Conservation (phyloP, 2,797 vertebrate species). For the Sebastes flavidus region DNA sequence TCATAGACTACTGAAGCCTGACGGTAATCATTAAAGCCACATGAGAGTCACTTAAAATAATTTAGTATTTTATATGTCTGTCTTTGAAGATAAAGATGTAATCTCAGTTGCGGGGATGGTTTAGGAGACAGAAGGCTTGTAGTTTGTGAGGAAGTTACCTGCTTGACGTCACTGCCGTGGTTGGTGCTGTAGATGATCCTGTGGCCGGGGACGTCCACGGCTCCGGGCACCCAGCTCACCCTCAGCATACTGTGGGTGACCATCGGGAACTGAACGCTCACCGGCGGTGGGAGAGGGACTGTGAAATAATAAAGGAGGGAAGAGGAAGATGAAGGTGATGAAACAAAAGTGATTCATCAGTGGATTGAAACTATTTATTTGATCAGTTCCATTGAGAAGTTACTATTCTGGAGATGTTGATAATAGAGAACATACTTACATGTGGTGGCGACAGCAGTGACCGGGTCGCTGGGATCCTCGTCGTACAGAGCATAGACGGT, state of each 20-base stretch:
- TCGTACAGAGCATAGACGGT: conserved; percentile 89
- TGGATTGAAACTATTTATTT: neutral
- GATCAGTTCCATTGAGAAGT: neutral
- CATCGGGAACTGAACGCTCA: conserved; percentile 84
- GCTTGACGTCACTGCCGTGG: conserved; percentile 85
- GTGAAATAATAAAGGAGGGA: neutral
- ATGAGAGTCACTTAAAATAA: neutral
- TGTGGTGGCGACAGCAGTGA: conserved; percentile 86
- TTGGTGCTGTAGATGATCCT: conserved; percentile 86
- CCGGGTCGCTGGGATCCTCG: conserved; percentile 90
- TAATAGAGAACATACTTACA: conserved; percentile 70
- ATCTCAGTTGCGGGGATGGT: neutral
- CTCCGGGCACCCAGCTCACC: conserved; percentile 86
- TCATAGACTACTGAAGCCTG: neutral
- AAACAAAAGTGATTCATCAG: neutral
- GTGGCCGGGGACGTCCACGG: conserved; percentile 75
- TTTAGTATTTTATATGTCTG: rapidly evolving
- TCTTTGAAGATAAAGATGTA: neutral
- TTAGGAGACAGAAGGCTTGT: neutral
- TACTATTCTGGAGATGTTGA: neutral
- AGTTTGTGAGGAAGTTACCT: conserved; percentile 75
- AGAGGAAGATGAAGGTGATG: neutral
- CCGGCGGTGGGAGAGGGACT: conserved; percentile 83
- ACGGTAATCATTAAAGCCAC: neutral
- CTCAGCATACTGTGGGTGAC: conserved; percentile 87